Percentiles rank a stretch among this genome's conserved stretches.
Evolutionary conservation across 2,888 invertebrate species (phyloP).

Genomic region (Crematogaster levior): DNA sequence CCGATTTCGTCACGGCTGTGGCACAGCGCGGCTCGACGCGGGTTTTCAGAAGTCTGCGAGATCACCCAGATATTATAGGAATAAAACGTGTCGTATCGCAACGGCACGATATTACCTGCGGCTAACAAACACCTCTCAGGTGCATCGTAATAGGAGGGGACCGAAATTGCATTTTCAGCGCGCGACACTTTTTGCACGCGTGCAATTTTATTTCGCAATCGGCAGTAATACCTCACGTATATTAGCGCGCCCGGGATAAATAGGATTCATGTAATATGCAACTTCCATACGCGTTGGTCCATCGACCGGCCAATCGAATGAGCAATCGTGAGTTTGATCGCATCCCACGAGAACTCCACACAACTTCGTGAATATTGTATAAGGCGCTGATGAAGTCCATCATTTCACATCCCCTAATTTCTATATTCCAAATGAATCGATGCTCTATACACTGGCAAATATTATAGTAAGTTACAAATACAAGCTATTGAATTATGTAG

Average conservation of each 20-base stretch:
- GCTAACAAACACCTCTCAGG: slow-evolving; percentile 36
- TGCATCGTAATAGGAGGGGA: neutral
- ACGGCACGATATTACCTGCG: neutral
- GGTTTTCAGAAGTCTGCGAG: slow-evolving; percentile 9
- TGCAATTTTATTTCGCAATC: slow-evolving; percentile 13
- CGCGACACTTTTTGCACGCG: neutral
- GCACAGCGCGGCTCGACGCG: neutral
- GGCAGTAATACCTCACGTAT: slow-evolving; percentile 2
- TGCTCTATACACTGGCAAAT: neutral
- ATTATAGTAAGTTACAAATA: neutral
- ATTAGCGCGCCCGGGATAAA: slow-evolving; percentile 28
- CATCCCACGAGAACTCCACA: neutral
- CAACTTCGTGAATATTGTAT: slow-evolving; percentile 7
- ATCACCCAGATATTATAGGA: neutral
- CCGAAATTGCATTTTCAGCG: slow-evolving; percentile 33
- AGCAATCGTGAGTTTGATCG: slow-evolving; percentile 19
- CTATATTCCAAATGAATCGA: neutral
- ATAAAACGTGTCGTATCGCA: slow-evolving; percentile 31
- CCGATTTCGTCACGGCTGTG: neutral
- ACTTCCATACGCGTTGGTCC: slow-evolving; percentile 22
- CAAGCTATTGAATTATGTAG: neutral
- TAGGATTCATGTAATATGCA: slow-evolving; percentile 9
- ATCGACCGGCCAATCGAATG: neutral
- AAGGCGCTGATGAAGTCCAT: neutral
- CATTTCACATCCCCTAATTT: neutral